A percentile compares a stretch with the other conserved stretches of the same genome.
Evolutionary conservation across 1,140 invertebrate species (phyloP).

Genomic region (Heliconius hewitsoni): DNA sequence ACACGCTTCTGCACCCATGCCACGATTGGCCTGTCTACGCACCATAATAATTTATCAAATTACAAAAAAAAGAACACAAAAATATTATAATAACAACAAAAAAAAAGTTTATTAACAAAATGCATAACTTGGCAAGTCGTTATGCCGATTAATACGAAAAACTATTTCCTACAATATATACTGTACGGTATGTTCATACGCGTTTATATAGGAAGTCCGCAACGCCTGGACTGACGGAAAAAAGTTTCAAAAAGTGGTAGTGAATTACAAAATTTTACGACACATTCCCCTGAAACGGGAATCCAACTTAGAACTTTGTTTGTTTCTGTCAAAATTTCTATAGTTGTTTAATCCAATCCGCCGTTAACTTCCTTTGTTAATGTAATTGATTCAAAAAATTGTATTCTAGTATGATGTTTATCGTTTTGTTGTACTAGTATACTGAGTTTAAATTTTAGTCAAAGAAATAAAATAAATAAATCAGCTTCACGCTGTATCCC

Average conservation of each 20-base stretch:
- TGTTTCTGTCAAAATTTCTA: neutral
- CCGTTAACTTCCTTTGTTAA: neutral
- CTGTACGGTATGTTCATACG: neutral
- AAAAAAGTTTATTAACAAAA: neutral
- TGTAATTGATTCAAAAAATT: neutral
- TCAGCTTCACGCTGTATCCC: too few relatives aligned
- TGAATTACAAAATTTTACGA: conserved; percentile 31
- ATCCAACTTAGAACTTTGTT: neutral
- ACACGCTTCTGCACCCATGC: too few relatives aligned
- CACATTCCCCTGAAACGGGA: conserved; percentile 18
- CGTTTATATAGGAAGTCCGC: conserved; percentile 1
- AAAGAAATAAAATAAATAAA: too few relatives aligned
- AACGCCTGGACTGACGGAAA: neutral
- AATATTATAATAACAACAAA: neutral
- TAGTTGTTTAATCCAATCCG: neutral
- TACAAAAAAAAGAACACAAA: neutral
- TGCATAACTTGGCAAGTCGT: neutral
- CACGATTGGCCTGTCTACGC: too few relatives aligned
- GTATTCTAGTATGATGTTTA: neutral
- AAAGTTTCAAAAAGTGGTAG: conserved; percentile 29
- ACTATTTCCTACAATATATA: neutral
- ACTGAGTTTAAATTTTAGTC: neutral
- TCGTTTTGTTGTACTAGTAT: neutral
- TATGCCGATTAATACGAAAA: neutral
- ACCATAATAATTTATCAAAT: too few relatives aligned